Base-by-base conservation (phyloP, 2,888 invertebrate species). In the Crepidodera aurea region DNA sequence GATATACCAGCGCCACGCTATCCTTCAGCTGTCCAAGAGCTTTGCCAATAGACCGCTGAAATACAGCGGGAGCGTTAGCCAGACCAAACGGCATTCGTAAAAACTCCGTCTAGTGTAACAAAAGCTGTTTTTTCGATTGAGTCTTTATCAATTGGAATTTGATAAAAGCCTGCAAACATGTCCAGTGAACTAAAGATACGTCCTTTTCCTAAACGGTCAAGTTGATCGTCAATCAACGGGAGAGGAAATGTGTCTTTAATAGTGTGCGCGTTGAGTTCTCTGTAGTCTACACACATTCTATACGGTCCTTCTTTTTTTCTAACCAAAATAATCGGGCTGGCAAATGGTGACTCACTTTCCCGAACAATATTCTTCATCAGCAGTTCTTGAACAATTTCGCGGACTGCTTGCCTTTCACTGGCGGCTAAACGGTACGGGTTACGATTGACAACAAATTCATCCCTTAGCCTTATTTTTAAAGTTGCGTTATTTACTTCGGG, bases 71-170 rank as follows among this genome's bases (percentile, higher is more conserved):
- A 18, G 70, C 66, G 32, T 71, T 71, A 7, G 46, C 62, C 12
- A 68, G 37, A 7, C 67, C 65, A 57, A 67, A 67, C 5, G 76
- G 74, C 74, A 78, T 73, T 3, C 70, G 79, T n/a, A 53, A 69
- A 78, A 10, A 76, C 67, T 2, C 77, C 76, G 19, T 75, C 75
- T 1, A 73, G 74, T 0, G 74, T 78, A 4, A 70, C 67, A 50
- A 76, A 74, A 1, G 73, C 77, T 0, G 75, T 79, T 42, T 75
- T 75, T 1, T 63, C 56, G 7, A 71, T 69, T n/a, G 73, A 73
- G 1, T 6, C 34, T 4, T 5, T 2, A 1, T n/a, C 34, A 3
- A 34, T 13, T 1, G 34, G 34, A 1, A 34, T 69, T 16, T 60
- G 59, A 39, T 53, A 34, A 37, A 51, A 60, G 4, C 59, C 53